Evolutionary conservation across 2,797 vertebrate genomes (phyloP).

Genomic region (Poecilia wingei): DNA sequence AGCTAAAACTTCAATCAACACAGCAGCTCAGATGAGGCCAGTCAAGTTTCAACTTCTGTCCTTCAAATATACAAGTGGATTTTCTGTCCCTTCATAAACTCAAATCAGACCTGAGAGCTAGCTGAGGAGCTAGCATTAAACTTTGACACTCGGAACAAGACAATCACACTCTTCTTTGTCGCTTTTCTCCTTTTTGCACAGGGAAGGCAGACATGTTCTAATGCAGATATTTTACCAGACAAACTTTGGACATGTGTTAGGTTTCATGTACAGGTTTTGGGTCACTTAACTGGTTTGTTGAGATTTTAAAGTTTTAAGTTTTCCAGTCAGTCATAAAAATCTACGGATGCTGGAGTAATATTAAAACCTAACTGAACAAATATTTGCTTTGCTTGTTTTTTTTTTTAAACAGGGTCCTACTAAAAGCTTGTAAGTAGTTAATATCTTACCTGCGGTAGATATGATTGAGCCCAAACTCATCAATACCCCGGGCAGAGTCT

Average conservation of each 20-base stretch:
- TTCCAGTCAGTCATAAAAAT: not conserved
- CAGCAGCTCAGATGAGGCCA: slow-evolving; percentile 6
- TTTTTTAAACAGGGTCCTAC: not conserved
- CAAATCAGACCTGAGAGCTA: not conserved
- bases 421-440: not conserved
- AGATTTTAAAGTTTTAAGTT: not conserved
- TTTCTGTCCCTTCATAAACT: not conserved
- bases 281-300: not conserved
- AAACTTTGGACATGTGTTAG: not conserved
- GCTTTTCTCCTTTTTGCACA: not conserved
- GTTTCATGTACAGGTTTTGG: not conserved
- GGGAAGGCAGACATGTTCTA: not conserved
- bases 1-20: slow-evolving; percentile 32
- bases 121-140: not conserved
- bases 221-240: not conserved
- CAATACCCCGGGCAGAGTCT: not conserved
- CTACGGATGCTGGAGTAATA: not conserved
- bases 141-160: not conserved
- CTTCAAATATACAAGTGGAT: not conserved
- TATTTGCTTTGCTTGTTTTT: not conserved
- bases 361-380: not conserved
- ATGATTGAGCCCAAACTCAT: not conserved
- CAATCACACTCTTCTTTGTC: not conserved
- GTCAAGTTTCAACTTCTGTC: not conserved
- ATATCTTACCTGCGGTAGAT: not conserved